phyloP scores from a whole-genome alignment of 2,888 invertebrate genomes.

The Itoplectis maculator region DNA sequence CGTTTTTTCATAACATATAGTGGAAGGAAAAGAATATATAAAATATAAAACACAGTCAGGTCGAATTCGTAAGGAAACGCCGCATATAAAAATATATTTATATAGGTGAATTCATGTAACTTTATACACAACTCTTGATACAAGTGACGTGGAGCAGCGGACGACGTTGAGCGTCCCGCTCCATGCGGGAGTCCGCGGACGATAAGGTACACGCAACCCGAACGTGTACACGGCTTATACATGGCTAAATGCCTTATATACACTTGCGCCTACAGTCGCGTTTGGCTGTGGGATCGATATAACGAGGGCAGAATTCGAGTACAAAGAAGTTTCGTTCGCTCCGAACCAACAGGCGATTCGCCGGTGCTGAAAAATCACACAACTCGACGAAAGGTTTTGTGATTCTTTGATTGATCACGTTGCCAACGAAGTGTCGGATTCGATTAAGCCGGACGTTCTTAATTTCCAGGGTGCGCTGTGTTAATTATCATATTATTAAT shows the following conservation, averaged over 20 bases:
- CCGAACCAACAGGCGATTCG: neutral
- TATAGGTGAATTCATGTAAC: neutral
- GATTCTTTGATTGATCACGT: conserved; percentile 62
- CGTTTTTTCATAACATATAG: too few relatives aligned
- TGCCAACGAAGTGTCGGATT: conserved; percentile 53
- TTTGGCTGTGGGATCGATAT: conserved; percentile 67
- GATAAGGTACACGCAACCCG: conserved; percentile 75
- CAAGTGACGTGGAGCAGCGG: conserved; percentile 25
- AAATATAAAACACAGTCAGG: too few relatives aligned
- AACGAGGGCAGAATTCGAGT: conserved; percentile 40
- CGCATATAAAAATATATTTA: too few relatives aligned
- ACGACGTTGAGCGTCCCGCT: conserved; percentile 50
- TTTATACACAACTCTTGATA: neutral
- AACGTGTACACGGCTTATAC: neutral
- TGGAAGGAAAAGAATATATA: too few relatives aligned
- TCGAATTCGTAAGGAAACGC: too few relatives aligned
- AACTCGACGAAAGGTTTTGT: conserved; percentile 58
- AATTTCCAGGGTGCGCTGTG: neutral
- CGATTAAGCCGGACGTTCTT: conserved; percentile 42
- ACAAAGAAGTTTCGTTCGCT: neutral
- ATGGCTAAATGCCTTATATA: neutral
- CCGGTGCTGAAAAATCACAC: conserved; percentile 41
- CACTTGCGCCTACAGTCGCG: conserved; percentile 27
- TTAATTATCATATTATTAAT: too few relatives aligned
- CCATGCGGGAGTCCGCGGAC: conserved; percentile 47